Evolutionary conservation across 2,888 invertebrate species (phyloP), one percentile per base, ranked within the genome.

Genomic region (Netelia inedita): DNA sequence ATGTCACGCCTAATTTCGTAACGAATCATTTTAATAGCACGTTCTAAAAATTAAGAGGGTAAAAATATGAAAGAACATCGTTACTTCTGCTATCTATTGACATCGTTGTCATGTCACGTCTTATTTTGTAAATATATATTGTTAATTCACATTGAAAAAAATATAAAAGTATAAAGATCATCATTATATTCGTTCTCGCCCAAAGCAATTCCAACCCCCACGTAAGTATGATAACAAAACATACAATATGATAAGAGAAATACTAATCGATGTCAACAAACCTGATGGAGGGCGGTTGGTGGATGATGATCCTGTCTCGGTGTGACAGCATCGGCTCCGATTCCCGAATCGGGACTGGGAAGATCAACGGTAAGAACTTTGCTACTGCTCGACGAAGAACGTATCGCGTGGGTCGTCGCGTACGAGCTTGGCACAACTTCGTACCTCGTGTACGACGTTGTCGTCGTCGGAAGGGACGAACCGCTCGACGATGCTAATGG

Each of bases 281-380:
- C 98, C 97, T 97, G 98, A 95, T 97, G 98, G 91, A 98, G 96
- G 93, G 97, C 96, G 93, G 97, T 97, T 95, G 98, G 98, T 63
- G 93, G 92, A 88, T 93, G 93, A 90, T 93, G 93, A 85, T 93
- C 93, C 86, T 93, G 93, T 86, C 93, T 91, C 87, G 98, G 98
- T 85, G 98, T 98, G 93, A 98, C 98, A 89, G 98, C 97, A 93
- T 98, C 98, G 55, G 98, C 97, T 87, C 98, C 98, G 92, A 99
- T 98, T 87, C 99, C 99, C 93, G 98, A 98, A 95, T 99, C 99
- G 41, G 98, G 98, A 90, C 98, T 98, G 41, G 98, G 98, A 93
- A 99, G 96, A 94, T 98, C 98, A 92, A 98, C 98, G 73, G 98
- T 98, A 89, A 98, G 96, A 61, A 97, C 98, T 89, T 93, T 93